Base-by-base conservation (phyloP, 1,140 invertebrate genomes). In the Pentalonia nigronervosa region DNA sequence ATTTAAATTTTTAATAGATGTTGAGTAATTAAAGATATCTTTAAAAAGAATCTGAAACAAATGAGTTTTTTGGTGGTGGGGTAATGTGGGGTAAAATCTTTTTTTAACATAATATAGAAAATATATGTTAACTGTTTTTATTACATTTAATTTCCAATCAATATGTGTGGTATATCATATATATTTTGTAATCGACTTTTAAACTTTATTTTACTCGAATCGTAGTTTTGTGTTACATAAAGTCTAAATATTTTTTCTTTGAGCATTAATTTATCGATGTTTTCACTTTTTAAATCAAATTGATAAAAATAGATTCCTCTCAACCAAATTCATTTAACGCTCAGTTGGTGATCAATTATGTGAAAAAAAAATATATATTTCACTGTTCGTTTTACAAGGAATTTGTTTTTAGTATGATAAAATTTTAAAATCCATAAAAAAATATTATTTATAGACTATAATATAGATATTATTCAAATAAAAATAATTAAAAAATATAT, bases 311-410 rank as follows among this genome's bases (percentile, higher is more conserved):
- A 90, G 50, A 23, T 90, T 60, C 11, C 23, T 17, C 8, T 30
- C 25, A 53, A 36, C 34, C 30, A 60, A 90, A 90, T 45, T 60
- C 14, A 90, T 90, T 90, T 90, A 60, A 90, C 25, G 88, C 88
- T 90, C 53, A 0, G 23, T 4, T 90, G 56, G 23, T 90, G 41
- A 36, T 45, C 36, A 45, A 67, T 30, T 67, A 11, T 25, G 7
- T 34, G 53, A 90, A 90, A 56, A 25, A 0, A 36, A 41, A 41
- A 56, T 53, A 7, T 56, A 14, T 60, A 90, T 90, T 36, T 34
- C 30, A 45, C 53, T 41, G 56, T 90, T 60, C 45, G 60, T 21
- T 14, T 50, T 34, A 53, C 14, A n/a, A 36, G 25, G 41, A 90
- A 67, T 45, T 23, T 90, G 56, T 67, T 90, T 50, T 25, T 56